Evolutionary conservation across 2,888 invertebrate genomes (phyloP).

Genomic region (Allophyes oxyacanthae): DNA sequence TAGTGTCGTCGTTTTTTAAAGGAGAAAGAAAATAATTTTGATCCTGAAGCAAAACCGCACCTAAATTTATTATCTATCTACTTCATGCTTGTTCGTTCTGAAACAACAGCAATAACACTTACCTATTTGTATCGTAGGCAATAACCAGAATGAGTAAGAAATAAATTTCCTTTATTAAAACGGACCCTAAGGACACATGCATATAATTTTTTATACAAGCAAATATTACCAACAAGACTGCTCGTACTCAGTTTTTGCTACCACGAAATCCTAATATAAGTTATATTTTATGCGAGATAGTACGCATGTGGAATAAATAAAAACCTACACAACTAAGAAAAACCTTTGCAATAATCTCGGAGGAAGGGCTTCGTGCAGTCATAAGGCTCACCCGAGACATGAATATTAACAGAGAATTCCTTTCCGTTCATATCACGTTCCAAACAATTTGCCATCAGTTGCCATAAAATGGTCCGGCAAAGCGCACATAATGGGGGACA

Average conservation of each 20-base stretch:
- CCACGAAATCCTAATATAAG: slow-evolving; percentile 47
- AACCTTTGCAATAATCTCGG: slow-evolving; percentile 63
- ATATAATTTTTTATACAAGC: background rate
- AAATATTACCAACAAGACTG: slow-evolving; percentile 27
- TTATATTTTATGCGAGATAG: slow-evolving; percentile 60
- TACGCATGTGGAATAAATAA: slow-evolving; percentile 64
- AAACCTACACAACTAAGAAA: slow-evolving; percentile 46
- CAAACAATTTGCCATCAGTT: slow-evolving; percentile 80
- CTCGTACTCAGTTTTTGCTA: slow-evolving; percentile 19
- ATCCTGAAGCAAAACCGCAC: too few relatives aligned
- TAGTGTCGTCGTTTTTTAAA: too few relatives aligned
- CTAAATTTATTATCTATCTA: too few relatives aligned
- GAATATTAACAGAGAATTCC: slow-evolving; percentile 75
- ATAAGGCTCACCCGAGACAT: slow-evolving; percentile 70
- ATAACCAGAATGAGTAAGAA: too few relatives aligned
- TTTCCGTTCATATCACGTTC: slow-evolving; percentile 68
- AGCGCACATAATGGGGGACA: slow-evolving; percentile 80
- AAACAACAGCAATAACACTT: slow-evolving; percentile 18
- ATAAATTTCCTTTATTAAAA: slow-evolving; percentile 25
- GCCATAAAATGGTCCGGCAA: slow-evolving; percentile 80
- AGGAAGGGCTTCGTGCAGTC: slow-evolving; percentile 58
- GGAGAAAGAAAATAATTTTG: too few relatives aligned
- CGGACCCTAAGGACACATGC: slow-evolving; percentile 1
- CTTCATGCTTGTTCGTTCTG: too few relatives aligned
- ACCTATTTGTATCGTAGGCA: slow-evolving; percentile 3